A percentile compares a stretch with the other conserved stretches of the same genome.
Evolutionary conservation across 2,797 vertebrate species (phyloP).

Genomic region (Muraenolepis orangiensis): DNA sequence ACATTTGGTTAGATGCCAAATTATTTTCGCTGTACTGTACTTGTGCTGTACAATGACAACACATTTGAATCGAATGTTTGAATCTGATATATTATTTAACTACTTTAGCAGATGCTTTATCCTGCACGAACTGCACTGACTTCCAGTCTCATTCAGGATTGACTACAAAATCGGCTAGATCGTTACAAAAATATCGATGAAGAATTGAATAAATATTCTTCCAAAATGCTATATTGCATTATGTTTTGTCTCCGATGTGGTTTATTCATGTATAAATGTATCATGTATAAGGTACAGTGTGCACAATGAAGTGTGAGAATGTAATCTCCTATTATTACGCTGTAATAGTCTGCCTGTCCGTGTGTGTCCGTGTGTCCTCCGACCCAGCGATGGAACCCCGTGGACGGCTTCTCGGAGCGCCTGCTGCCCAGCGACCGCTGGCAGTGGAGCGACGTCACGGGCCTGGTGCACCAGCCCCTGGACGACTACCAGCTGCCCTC

Average conservation of each 20-base stretch:
- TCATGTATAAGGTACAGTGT: too few relatives aligned
- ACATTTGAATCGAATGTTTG: too few relatives aligned
- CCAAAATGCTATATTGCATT: not conserved
- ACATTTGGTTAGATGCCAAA: too few relatives aligned
- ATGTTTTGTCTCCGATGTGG: not conserved
- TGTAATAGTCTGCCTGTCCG: not conserved
- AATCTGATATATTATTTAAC: too few relatives aligned
- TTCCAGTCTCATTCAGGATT: too few relatives aligned
- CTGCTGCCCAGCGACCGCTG: slow-evolving; percentile 95
- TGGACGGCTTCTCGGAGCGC: slow-evolving; percentile 91
- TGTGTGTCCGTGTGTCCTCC: slow-evolving; percentile 1
- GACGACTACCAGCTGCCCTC: slow-evolving; percentile 84
- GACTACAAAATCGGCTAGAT: not conserved
- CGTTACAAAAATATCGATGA: not conserved
- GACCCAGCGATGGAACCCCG: slow-evolving; percentile 92
- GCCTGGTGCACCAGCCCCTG: slow-evolving; percentile 84
- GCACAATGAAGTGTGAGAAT: too few relatives aligned
- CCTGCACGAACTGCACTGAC: too few relatives aligned
- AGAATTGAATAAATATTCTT: not conserved
- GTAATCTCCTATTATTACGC: too few relatives aligned
- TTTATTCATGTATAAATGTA: too few relatives aligned
- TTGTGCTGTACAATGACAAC: too few relatives aligned
- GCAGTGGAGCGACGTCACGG: slow-evolving; percentile 94
- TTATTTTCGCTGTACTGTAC: too few relatives aligned
- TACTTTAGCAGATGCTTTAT: too few relatives aligned